Evolutionary conservation across 2,888 invertebrate genomes (phyloP).

Genomic region (Diachrysia chrysitis): DNA sequence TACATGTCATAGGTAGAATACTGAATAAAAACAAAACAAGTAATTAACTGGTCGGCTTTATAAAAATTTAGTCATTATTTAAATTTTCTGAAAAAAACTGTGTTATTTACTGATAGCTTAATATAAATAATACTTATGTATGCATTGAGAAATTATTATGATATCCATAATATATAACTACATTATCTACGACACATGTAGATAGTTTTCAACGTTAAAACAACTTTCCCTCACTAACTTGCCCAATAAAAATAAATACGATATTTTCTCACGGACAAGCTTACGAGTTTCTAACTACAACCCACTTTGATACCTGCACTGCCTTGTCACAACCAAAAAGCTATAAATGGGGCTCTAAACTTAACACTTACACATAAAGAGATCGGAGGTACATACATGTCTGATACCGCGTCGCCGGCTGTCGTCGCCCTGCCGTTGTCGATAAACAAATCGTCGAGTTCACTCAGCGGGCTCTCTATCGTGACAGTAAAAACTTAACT

Average conservation of each 20-base stretch:
- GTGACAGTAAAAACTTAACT: conserved; percentile 86
- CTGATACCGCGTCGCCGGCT: conserved; percentile 81
- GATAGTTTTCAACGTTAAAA: conserved; percentile 14
- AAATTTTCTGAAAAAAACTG: too few species aligned
- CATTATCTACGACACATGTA: too few species aligned
- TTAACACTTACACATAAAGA: conserved; percentile 85
- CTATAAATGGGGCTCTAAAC: conserved; percentile 84
- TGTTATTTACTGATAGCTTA: too few species aligned
- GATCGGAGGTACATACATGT: conserved; percentile 80
- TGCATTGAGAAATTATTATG: not conserved
- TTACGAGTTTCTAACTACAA: conserved; percentile 57
- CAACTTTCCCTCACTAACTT: conserved; percentile 34
- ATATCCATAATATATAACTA: too few species aligned
- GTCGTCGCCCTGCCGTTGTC: conserved; percentile 80
- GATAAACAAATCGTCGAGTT: conserved; percentile 85
- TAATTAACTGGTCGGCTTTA: too few species aligned
- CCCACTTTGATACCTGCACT: conserved; percentile 49
- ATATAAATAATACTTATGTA: too few species aligned
- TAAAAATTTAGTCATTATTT: too few species aligned
- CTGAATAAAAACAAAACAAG: too few species aligned
- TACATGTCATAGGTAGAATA: too few species aligned
- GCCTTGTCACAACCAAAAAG: conserved; percentile 77
- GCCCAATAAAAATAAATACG: conserved; percentile 42
- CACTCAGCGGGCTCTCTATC: conserved; percentile 82
- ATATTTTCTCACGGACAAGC: conserved; percentile 59